Evolutionary conservation across 2,113 vertebrate genomes (phyloP).

Genomic region (Micromys minutus): DNA sequence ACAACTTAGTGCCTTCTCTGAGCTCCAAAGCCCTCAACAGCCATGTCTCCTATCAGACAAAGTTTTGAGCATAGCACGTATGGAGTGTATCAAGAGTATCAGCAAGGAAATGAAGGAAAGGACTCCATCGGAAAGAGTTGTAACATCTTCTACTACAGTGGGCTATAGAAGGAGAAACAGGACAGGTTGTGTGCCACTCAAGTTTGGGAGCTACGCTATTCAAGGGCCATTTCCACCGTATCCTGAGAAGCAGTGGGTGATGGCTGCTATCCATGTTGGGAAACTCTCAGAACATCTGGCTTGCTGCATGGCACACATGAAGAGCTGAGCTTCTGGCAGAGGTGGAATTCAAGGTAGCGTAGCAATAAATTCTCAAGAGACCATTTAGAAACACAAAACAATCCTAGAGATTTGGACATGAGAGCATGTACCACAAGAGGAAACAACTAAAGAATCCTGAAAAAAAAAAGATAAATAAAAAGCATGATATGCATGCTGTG

Average conservation of each 20-base stretch:
- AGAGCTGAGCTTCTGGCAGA: neutral
- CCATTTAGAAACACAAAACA: neutral
- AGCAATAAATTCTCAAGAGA: neutral
- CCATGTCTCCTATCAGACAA: neutral
- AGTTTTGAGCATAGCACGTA: neutral
- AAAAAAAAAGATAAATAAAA: neutral
- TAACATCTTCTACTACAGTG: accelerated
- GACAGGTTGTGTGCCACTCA: too few species aligned
- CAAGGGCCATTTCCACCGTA: accelerated
- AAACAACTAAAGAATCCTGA: too few species aligned
- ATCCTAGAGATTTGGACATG: neutral
- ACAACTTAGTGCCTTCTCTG: neutral
- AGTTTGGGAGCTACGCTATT: accelerated
- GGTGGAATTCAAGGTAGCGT: accelerated
- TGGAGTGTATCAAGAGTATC: too few species aligned
- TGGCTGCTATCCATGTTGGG: neutral
- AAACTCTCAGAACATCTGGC: neutral
- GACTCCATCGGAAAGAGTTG: accelerated
- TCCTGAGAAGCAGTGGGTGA: accelerated
- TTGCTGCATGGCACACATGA: neutral
- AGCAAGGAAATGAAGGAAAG: too few species aligned
- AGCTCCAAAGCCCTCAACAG: neutral
- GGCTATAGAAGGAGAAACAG: accelerated
- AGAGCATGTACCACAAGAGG: accelerated
- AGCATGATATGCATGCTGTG: neutral